Evolutionary conservation across 2,113 vertebrate species (phyloP).

Genomic region (Dunckerocampus dactyliophorus): DNA sequence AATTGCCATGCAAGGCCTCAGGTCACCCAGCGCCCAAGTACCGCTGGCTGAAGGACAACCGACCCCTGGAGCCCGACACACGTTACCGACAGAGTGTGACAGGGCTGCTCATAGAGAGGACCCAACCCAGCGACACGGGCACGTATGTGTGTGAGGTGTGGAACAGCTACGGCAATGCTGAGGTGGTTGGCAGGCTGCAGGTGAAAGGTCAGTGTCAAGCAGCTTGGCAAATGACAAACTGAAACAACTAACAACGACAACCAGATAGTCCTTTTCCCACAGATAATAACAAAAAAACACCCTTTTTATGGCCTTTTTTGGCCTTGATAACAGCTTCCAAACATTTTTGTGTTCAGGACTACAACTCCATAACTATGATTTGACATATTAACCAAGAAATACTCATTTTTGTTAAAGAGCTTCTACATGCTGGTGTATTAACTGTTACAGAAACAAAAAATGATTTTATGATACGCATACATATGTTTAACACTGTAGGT

Average conservation of each 20-base stretch:
- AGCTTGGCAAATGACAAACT: background rate
- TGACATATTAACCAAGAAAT: too few species aligned
- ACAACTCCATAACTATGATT: too few species aligned
- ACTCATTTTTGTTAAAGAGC: background rate
- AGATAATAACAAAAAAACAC: background rate
- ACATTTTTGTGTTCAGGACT: too few species aligned
- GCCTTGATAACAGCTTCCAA: too few species aligned
- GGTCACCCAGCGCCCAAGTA: constrained; percentile 93
- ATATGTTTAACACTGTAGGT: too few species aligned
- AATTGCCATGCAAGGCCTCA: constrained; percentile 95
- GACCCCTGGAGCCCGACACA: constrained; percentile 89
- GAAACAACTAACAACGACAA: too few species aligned
- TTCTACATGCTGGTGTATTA: too few species aligned
- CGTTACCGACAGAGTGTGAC: constrained; percentile 90
- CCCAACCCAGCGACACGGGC: constrained; percentile 84
- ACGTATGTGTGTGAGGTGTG: constrained; percentile 97
- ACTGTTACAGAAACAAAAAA: too few species aligned
- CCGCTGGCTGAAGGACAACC: constrained; percentile 96
- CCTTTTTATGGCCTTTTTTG: too few species aligned
- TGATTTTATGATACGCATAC: too few species aligned
- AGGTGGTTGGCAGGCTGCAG: constrained; percentile 84
- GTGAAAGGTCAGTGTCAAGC: constrained; percentile 88
- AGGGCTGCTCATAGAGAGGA: constrained; percentile 88
- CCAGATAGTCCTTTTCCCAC: background rate
- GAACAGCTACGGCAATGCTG: constrained; percentile 92